phyloP scores from a whole-genome alignment of 2,797 vertebrate genomes.

The Ctenosaura bakeri region DNA sequence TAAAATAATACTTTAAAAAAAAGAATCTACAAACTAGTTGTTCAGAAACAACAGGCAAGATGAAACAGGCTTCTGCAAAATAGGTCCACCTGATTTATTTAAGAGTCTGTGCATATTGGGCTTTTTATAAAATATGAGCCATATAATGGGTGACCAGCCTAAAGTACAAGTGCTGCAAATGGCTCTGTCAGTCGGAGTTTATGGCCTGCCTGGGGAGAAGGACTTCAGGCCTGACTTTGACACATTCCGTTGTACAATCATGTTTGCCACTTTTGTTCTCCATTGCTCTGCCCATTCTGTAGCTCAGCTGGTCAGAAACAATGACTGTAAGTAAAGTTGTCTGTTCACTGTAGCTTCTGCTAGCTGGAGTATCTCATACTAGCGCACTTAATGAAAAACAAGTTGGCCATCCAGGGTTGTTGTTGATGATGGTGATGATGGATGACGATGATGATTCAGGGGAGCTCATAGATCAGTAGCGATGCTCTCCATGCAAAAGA shows the following conservation, averaged over 20 bases:
- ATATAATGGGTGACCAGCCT: background rate
- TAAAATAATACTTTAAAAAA: too few species aligned
- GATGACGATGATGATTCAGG: background rate
- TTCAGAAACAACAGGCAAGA: background rate
- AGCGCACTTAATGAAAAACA: background rate
- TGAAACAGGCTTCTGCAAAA: background rate
- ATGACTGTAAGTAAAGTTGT: background rate
- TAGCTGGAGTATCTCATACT: background rate
- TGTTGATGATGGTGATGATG: too few species aligned
- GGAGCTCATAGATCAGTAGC: background rate
- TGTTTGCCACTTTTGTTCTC: background rate
- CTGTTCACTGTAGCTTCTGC: background rate
- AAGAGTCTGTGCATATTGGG: background rate
- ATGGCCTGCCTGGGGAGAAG: background rate
- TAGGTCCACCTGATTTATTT: background rate
- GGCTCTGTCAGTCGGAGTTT: background rate
- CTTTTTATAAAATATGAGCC: background rate
- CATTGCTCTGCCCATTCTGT: background rate
- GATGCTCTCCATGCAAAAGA: background rate
- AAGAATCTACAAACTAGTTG: background rate
- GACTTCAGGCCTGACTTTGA: background rate
- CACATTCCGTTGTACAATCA: too few species aligned
- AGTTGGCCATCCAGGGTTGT: background rate
- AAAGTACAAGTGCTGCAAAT: background rate
- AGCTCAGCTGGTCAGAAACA: background rate